Conservation (phyloP, 2,797 vertebrate species). For the Tolypeutes matacus region DNA sequence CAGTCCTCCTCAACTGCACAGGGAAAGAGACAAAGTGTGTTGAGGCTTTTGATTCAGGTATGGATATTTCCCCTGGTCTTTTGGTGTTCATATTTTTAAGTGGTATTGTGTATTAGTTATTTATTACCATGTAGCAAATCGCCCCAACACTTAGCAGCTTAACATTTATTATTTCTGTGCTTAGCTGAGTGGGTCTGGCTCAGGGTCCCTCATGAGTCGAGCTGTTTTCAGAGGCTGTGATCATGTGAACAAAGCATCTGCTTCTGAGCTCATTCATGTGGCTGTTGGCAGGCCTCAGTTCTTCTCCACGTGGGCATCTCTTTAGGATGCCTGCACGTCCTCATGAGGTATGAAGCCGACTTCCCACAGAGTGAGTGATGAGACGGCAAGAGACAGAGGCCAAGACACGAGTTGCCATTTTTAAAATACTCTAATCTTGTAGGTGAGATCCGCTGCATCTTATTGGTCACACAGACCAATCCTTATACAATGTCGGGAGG, state of each 20-base stretch:
- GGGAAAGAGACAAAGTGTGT: slow-evolving; percentile 16
- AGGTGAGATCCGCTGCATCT: not conserved
- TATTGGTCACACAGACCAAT: not conserved
- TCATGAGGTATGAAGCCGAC: too few species aligned
- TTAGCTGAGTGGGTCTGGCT: too few species aligned
- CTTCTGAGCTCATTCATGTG: not conserved
- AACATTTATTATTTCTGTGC: not conserved
- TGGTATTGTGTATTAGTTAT: too few species aligned
- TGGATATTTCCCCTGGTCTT: not conserved
- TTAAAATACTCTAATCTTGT: not conserved
- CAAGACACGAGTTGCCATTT: not conserved
- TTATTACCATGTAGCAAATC: not conserved
- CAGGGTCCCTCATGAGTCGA: too few species aligned
- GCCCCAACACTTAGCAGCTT: not conserved
- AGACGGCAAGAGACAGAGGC: too few species aligned
- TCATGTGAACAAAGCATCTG: not conserved
- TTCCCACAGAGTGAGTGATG: not conserved
- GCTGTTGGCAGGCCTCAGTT: not conserved
- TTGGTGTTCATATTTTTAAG: not conserved
- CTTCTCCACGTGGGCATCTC: not conserved
- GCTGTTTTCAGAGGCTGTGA: too few species aligned
- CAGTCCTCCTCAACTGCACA: not conserved
- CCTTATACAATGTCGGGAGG: too few species aligned
- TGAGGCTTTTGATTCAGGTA: not conserved
- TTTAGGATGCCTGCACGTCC: not conserved